phyloP scores from a whole-genome alignment of 2,888 invertebrate species.

The Pinctada fucata region DNA sequence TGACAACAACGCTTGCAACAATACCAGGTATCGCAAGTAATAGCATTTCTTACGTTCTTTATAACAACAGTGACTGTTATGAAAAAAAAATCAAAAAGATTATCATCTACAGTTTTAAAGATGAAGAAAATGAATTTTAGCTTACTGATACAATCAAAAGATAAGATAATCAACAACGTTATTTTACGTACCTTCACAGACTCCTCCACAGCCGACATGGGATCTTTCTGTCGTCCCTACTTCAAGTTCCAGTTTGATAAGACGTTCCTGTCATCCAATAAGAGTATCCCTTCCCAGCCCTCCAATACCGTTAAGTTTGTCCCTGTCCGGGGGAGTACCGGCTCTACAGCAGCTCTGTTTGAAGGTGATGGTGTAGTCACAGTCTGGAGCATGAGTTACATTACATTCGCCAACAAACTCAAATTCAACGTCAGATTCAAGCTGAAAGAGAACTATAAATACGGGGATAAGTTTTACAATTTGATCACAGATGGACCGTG shows the following conservation, averaged over 20 bases:
- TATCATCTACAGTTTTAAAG: no score
- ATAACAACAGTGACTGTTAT: no score
- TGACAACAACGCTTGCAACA: no score
- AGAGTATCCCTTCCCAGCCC: conserved; percentile 24
- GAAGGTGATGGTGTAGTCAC: conserved; percentile 29
- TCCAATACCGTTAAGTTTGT: conserved; percentile 23
- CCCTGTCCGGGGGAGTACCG: conserved; percentile 22
- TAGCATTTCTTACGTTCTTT: no score
- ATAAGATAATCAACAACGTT: no score
- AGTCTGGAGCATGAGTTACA: conserved; percentile 34
- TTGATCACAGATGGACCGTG: conserved; percentile 38
- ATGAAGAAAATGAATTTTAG: no score
- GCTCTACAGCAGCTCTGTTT: conserved; percentile 23
- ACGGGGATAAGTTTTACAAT: conserved; percentile 32
- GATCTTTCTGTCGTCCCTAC: conserved; percentile 5
- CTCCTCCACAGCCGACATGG: not conserved
- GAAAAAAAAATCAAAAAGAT: no score
- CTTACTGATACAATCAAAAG: no score
- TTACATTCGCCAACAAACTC: conserved; percentile 32
- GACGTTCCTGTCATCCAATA: conserved; percentile 26
- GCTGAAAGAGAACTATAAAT: conserved; percentile 16
- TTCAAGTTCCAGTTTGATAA: conserved; percentile 30
- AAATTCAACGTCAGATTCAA: conserved; percentile 36
- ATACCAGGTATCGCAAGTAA: no score
- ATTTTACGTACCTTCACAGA: not conserved